Evolutionary conservation across 2,888 invertebrate genomes (phyloP).

Genomic region (Erebia palarica): DNA sequence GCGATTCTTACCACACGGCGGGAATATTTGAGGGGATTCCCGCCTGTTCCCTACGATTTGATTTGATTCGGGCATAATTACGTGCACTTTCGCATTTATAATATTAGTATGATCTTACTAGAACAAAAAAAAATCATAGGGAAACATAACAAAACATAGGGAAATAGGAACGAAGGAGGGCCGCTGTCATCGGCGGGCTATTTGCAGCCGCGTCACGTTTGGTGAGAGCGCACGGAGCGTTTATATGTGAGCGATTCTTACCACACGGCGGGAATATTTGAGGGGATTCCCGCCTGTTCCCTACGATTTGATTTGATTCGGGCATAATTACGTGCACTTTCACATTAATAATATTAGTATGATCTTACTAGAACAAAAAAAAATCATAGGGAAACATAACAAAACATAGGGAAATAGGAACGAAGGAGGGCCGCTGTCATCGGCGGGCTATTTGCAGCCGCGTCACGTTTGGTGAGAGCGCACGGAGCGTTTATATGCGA

Average conservation of each 20-base stretch:
- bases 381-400: no score
- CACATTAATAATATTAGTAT: no score
- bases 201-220: conserved; percentile 35
- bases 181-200: not conserved
- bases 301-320: no score
- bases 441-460: conserved; percentile 21
- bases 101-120: no score
- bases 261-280: conserved; percentile 31
- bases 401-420: no score
- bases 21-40: conserved; percentile 28
- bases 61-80: no score
- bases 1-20: conserved; percentile 32
- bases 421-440: conserved; percentile 1
- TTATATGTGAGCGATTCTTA: conserved; percentile 34
- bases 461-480: conserved; percentile 34
- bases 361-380: no score
- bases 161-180: conserved; percentile 2
- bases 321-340: no score
- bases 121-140: no score
- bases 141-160: conserved; percentile 1
- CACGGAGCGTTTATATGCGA: conserved; percentile 31
- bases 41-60: no score
- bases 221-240: conserved; percentile 28
- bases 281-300: not conserved
- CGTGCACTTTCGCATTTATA: no score